Evolutionary conservation across 2,888 invertebrate genomes (phyloP).

Genomic region (Arrhopalites spinosus): DNA sequence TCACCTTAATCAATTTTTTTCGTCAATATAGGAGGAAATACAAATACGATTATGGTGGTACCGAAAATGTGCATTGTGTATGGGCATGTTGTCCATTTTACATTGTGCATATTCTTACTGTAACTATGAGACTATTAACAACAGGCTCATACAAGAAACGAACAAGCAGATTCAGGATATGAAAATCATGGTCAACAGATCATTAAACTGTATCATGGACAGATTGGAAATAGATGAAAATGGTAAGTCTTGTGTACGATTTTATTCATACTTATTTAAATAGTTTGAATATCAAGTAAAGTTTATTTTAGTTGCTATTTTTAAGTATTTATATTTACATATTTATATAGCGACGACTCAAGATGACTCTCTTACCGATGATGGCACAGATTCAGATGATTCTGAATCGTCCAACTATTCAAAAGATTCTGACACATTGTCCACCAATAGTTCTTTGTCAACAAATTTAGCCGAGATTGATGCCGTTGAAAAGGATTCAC

Average conservation of each 20-base stretch:
- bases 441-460: constrained; percentile 8
- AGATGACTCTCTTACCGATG: neutral
- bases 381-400: constrained; percentile 7
- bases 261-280: no score
- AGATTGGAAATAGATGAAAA: no score
- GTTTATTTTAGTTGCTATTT: no score
- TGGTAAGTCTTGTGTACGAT: no score
- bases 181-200: constrained; percentile 41
- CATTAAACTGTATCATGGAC: neutral
- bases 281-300: no score
- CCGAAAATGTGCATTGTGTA: constrained; percentile 21
- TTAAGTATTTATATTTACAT: no score
- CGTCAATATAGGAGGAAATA: constrained; percentile 38
- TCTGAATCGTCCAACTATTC: constrained; percentile 14
- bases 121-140: constrained; percentile 32
- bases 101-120: constrained; percentile 27
- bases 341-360: no score
- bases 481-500: neutral
- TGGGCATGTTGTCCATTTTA: constrained; percentile 32
- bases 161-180: constrained; percentile 39
- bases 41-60: constrained; percentile 30
- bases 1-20: no score
- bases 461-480: constrained; percentile 15
- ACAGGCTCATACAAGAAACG: constrained; percentile 38
- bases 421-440: neutral